A percentile compares a stretch with the other conserved stretches of the same genome.
Conservation (phyloP, 2,113 vertebrate genomes). For the Hystrix brachyura region DNA sequence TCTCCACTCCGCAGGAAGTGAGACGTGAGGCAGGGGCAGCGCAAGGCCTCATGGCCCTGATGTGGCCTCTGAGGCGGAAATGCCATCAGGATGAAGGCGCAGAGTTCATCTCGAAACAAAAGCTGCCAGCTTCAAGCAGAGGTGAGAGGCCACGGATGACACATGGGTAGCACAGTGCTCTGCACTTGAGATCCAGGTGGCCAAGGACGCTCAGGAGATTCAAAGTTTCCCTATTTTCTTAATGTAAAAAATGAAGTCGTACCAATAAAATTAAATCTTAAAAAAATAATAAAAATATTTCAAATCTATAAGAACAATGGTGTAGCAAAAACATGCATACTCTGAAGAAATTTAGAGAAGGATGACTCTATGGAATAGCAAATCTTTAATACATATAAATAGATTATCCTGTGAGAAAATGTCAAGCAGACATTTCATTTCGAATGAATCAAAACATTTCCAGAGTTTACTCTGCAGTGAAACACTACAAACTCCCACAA, state of each 20-base stretch:
- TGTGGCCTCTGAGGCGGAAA: not conserved
- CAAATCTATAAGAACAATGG: too few relatives aligned
- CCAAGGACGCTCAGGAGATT: not conserved
- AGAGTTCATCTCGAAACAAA: conserved; percentile 15
- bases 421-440: not conserved
- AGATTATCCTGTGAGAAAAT: not conserved
- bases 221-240: not conserved
- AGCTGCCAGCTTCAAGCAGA: not conserved
- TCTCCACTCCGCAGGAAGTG: not conserved
- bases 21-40: not conserved
- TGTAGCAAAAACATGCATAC: not conserved
- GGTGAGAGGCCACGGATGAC: not conserved
- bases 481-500: conserved; percentile 24
- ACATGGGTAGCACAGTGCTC: not conserved
- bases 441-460: conserved; percentile 53
- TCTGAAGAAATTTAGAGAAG: conserved; percentile 21
- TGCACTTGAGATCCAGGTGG: not conserved
- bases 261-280: too few relatives aligned
- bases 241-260: not conserved
- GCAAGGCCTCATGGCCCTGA: too few relatives aligned
- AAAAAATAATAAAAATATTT: too few relatives aligned
- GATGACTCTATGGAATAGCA: not conserved
- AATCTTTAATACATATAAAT: not conserved
- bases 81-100: not conserved
- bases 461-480: not conserved